Evolutionary conservation across 2,797 vertebrate species (phyloP).

Genomic region (Poecile montanus): DNA sequence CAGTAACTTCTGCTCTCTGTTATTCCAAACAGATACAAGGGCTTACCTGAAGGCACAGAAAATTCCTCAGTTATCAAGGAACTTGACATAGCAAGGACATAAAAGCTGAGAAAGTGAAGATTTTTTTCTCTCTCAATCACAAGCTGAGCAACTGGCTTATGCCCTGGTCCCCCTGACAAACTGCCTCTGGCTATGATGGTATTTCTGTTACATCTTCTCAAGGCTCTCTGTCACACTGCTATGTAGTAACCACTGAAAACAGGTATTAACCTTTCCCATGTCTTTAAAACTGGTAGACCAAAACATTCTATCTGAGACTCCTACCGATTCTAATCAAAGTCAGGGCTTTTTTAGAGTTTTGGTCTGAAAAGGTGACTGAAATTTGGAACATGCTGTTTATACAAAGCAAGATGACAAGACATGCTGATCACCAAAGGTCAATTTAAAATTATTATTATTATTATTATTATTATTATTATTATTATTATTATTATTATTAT

Average conservation of each 20-base stretch:
- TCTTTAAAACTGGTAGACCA: background rate
- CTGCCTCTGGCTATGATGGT: background rate
- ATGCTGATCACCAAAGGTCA: background rate
- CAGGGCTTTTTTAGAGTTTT: background rate
- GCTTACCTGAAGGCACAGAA: background rate
- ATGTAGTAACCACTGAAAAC: background rate
- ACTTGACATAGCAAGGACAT: background rate
- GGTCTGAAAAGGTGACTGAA: background rate
- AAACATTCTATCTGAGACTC: background rate
- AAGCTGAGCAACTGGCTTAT: background rate
- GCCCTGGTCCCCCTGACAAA: background rate
- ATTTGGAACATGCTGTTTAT: background rate
- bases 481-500: background rate
- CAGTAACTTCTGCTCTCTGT: background rate
- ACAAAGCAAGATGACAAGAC: background rate
- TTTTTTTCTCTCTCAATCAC: background rate
- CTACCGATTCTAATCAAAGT: background rate
- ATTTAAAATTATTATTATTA: background rate
- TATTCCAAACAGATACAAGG: background rate
- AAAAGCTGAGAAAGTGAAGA: background rate
- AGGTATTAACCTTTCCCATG: background rate
- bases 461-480: background rate
- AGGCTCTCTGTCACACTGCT: background rate
- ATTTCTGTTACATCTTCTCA: background rate
- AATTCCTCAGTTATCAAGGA: background rate